Conservation (phyloP, 1,140 invertebrate species). For the Thaumatotibia leucotreta region DNA sequence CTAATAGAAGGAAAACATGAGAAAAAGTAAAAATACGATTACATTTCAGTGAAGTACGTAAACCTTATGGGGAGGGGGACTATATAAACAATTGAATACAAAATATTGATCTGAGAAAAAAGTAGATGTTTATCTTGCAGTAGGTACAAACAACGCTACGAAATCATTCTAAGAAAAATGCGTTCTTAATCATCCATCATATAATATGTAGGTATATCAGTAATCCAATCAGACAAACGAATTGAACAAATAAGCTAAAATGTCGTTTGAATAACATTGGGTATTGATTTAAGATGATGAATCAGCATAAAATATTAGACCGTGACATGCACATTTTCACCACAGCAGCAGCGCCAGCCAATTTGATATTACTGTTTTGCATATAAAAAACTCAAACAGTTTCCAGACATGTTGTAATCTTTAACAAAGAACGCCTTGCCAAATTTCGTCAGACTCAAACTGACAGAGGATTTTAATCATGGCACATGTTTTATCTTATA, state of each 20-base stretch:
- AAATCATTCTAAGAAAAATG: no score
- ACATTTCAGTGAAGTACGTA: no score
- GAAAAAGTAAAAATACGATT: background rate
- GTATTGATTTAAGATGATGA: background rate
- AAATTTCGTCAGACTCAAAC: background rate
- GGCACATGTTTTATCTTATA: background rate
- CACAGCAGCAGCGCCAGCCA: background rate
- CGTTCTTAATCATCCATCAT: no score
- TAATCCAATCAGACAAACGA: no score
- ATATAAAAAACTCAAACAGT: background rate
- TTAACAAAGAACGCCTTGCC: background rate
- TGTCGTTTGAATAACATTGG: background rate
- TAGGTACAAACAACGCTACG: no score
- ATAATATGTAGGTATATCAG: background rate
- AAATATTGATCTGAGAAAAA: no score
- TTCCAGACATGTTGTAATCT: background rate
- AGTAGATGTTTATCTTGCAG: no score
- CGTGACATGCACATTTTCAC: background rate
- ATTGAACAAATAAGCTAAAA: background rate
- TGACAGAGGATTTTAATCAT: background rate
- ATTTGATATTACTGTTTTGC: background rate
- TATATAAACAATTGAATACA: no score
- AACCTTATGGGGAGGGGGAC: no score
- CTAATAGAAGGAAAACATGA: background rate
- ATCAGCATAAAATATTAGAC: background rate